Evolutionary conservation across 1,140 invertebrate genomes (phyloP).

Genomic region (Uloborus diversus): DNA sequence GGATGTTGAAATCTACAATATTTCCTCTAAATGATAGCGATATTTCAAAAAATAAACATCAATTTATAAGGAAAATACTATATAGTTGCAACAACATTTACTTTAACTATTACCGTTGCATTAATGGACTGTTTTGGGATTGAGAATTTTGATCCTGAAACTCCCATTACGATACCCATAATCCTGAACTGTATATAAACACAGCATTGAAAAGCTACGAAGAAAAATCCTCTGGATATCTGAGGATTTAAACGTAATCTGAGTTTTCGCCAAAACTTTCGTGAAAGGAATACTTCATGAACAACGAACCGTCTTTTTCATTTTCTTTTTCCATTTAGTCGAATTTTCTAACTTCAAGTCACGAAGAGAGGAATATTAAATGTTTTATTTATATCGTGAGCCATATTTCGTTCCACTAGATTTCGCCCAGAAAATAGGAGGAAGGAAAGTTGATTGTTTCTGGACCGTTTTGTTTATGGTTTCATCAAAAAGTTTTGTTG

Average conservation of each 20-base stretch:
- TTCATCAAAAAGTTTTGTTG: neutral
- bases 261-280: neutral
- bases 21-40: no score
- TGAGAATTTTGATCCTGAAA: neutral
- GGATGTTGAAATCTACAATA: no score
- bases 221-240: no score
- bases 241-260: no score
- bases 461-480: no score
- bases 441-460: neutral
- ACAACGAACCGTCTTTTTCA: neutral
- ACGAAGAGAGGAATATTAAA: constrained; percentile 2
- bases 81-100: no score
- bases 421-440: neutral
- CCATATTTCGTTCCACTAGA: neutral
- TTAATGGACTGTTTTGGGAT: no score
- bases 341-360: neutral
- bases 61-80: no score
- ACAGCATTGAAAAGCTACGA: no score
- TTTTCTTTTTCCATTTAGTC: neutral
- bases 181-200: no score
- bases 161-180: neutral
- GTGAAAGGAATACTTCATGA: constrained; percentile 1
- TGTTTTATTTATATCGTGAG: constrained; percentile 5
- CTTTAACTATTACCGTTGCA: no score
- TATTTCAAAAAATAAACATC: no score